phyloP scores from a whole-genome alignment of 1,140 invertebrate species.

The Eumeta japonica region DNA sequence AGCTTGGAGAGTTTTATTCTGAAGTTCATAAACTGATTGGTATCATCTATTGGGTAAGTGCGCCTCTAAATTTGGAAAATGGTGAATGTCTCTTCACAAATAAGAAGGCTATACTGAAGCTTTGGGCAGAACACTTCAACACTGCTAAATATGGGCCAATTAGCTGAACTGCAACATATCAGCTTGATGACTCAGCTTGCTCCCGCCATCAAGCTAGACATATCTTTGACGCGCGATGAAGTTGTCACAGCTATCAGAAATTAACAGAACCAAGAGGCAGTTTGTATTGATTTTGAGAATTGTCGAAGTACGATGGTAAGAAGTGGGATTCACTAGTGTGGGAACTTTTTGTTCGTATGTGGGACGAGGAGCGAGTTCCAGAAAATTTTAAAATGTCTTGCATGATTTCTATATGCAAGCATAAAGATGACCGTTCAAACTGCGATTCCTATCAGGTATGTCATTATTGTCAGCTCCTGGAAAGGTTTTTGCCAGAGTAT shows the following conservation, averaged over 20 bases:
- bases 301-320: constrained; percentile 3
- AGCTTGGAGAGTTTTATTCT: too few species aligned
- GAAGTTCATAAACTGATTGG: constrained; percentile 10
- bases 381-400: constrained; percentile 5
- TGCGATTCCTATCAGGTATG: constrained; percentile 7
- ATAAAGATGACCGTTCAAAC: constrained; percentile 7
- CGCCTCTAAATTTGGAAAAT: constrained; percentile 6
- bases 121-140: constrained; percentile 8
- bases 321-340: constrained; percentile 1
- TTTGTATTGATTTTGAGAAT: constrained; percentile 2
- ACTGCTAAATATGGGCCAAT: constrained; percentile 7
- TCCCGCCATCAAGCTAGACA: background rate
- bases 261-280: constrained; percentile 4
- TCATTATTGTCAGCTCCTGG: constrained; percentile 4
- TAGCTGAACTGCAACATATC: constrained; percentile 4
- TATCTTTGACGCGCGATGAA: constrained; percentile 1
- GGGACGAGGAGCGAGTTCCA: constrained; percentile 5
- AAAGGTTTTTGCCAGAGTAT: constrained; percentile 6
- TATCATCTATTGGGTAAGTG: background rate
- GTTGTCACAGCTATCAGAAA: constrained; percentile 5
- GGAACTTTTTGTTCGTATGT: constrained; percentile 7
- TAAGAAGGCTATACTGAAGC: constrained; percentile 6
- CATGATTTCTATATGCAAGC: constrained; percentile 6
- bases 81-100: constrained; percentile 1
- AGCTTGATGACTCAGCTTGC: constrained; percentile 1